Conservation (phyloP, 2,797 vertebrate genomes). For the Coracias cyanogaster region DNA sequence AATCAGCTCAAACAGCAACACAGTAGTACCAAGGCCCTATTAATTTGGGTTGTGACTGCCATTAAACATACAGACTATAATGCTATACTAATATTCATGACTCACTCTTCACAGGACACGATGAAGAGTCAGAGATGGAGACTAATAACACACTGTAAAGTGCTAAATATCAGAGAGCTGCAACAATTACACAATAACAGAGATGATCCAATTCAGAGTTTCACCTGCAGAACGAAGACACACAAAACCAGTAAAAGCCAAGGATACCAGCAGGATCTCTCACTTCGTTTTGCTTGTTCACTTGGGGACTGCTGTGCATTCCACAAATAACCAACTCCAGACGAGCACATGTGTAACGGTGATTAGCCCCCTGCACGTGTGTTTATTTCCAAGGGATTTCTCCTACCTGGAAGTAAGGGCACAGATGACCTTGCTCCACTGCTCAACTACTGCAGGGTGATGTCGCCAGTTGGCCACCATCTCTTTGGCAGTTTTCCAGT, state of each 20-base stretch:
- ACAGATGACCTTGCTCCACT: constrained; percentile 92
- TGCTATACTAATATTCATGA: not conserved
- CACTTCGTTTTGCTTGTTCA: not conserved
- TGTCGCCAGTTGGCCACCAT: constrained; percentile 95
- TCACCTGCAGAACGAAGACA: not conserved
- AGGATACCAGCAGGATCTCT: not conserved
- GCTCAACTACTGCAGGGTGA: constrained; percentile 91
- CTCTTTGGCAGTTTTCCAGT: constrained; percentile 94
- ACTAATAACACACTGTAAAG: rapidly evolving
- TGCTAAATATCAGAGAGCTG: not conserved
- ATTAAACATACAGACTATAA: not conserved
- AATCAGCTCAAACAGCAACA: not conserved
- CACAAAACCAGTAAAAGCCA: not conserved
- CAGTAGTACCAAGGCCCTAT: not conserved
- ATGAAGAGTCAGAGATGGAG: not conserved
- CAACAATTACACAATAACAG: not conserved
- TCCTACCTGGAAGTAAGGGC: constrained; percentile 91
- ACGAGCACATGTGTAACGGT: rapidly evolving
- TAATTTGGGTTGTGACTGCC: not conserved
- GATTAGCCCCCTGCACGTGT: rapidly evolving
- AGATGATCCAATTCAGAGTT: not conserved
- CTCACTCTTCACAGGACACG: not conserved
- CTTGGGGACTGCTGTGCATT: not conserved
- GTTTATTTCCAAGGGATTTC: not conserved
- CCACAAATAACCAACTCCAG: not conserved